phyloP scores from a whole-genome alignment of 2,888 invertebrate species.

The Hesperia comma region DNA sequence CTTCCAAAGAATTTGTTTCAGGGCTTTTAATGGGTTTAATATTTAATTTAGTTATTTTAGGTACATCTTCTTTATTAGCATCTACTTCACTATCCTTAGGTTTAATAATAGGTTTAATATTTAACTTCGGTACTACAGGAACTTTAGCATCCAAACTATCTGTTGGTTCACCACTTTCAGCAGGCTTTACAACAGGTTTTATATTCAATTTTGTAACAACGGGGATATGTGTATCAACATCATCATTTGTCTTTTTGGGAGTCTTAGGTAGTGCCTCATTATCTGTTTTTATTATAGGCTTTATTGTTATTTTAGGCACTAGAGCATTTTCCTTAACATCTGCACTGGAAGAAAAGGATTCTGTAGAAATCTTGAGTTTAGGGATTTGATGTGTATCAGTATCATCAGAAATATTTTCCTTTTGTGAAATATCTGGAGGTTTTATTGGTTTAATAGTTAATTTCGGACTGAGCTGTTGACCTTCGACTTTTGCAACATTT shows the following conservation, averaged over 20 bases:
- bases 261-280: constrained; percentile 54
- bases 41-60: constrained; percentile 81
- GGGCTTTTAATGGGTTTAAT: constrained; percentile 81
- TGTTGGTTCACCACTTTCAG: constrained; percentile 61
- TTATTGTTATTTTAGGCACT: constrained; percentile 85
- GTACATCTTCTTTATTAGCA: constrained; percentile 74
- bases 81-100: constrained; percentile 78
- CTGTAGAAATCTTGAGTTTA: constrained; percentile 56
- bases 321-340: constrained; percentile 69
- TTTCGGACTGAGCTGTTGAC: constrained; percentile 75
- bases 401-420: constrained; percentile 51
- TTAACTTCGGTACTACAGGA: constrained; percentile 82
- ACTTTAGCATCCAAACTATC: constrained; percentile 68
- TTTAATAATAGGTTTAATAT: constrained; percentile 80
- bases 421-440: constrained; percentile 58
- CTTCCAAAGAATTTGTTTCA: constrained; percentile 69
- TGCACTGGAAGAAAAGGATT: constrained; percentile 55
- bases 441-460: constrained; percentile 79
- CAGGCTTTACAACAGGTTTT: constrained; percentile 76
- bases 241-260: constrained; percentile 61
- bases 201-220: constrained; percentile 76
- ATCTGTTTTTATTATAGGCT: constrained; percentile 71
- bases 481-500: constrained; percentile 66
- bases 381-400: constrained; percentile 51
- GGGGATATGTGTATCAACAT: constrained; percentile 65